These are phyloP conservation scores for Anser brachyrhynchus DNA, from an alignment of 2,113 vertebrate species.

Conservation along the genomic window DNA sequence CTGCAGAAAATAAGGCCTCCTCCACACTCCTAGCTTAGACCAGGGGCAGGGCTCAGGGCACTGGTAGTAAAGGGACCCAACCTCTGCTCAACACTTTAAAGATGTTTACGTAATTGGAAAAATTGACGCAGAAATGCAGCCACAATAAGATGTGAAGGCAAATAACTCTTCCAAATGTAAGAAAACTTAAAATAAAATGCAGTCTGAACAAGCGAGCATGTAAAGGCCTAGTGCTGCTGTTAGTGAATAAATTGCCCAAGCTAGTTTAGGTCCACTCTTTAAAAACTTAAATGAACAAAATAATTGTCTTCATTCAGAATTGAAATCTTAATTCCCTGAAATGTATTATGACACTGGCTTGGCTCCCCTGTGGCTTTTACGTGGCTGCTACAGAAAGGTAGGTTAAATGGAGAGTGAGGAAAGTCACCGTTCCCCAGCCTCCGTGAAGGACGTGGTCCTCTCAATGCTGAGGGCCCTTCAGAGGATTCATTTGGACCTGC, in stretches of 20 bases:
- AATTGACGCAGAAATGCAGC: background rate
- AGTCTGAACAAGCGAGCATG: background rate
- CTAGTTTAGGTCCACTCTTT: background rate
- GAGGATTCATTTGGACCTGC: background rate
- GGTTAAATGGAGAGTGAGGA: background rate
- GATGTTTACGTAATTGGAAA: background rate
- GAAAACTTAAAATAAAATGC: background rate
- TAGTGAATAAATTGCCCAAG: background rate
- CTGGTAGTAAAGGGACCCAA: accelerated
- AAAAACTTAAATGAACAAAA: background rate
- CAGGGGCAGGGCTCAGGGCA: background rate
- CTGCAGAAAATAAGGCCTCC: background rate
- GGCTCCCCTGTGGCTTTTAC: background rate
- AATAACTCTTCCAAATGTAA: accelerated
- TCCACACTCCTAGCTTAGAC: background rate
- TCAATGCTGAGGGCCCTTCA: accelerated
- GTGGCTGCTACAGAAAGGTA: background rate
- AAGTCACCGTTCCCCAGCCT: accelerated
- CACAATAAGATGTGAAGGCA: background rate
- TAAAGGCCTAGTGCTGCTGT: background rate
- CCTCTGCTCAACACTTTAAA: background rate
- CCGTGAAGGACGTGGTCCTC: accelerated
- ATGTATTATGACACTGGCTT: background rate
- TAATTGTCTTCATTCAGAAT: background rate
- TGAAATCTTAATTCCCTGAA: background rate